Evolutionary conservation across 2,113 vertebrate species (phyloP), one percentile per base, ranked within the genome.

Genomic region (Alligator mississippiensis): DNA sequence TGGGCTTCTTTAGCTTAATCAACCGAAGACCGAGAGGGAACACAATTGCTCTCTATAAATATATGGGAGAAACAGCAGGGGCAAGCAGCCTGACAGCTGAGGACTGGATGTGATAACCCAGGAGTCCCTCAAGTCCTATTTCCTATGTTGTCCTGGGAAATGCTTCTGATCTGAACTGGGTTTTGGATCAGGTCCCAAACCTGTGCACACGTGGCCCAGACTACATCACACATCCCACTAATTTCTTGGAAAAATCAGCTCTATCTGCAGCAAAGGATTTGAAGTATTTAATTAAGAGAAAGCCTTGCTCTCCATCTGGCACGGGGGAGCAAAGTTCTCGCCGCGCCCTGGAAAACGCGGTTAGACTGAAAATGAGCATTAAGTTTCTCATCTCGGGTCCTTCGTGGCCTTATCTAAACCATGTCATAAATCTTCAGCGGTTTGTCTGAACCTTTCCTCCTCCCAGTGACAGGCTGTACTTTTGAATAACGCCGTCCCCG

Each of bases 351-450:
- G 84, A 64, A 91, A 95, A 89, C 0, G 1, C 91, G 2, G 0
- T 82, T 83, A 76, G 77, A 80, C 79, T 91, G 61, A 0, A 0
- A 89, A 92, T 90, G 91, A 87, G 74, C 87, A 76, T 88, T 89
- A 92, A 60, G 80, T 77, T 77, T 59, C 92, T 88, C n/a, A 0
- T 81, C 84, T 80, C 82, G 25, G 84, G 58, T 95, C 89, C 81
- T 92, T 92, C 57, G 62, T 22, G 68, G 90, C 89, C 63, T 95
- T 95, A 94, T 93, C 94, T 96, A 93, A 97, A 95, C 84, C 72
- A 79, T 92, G 95, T 87, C 94, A 97, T 96, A 96, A 97, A 96
- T 96, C 93, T 93, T 91, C 85, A 59, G 80, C 72, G 72, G 82
- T 95, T 96, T 95, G 90, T 90, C 93, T 94, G 91, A 94, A 84